phyloP scores from a whole-genome alignment of 2,797 vertebrate genomes.

The Tapera naevia region DNA sequence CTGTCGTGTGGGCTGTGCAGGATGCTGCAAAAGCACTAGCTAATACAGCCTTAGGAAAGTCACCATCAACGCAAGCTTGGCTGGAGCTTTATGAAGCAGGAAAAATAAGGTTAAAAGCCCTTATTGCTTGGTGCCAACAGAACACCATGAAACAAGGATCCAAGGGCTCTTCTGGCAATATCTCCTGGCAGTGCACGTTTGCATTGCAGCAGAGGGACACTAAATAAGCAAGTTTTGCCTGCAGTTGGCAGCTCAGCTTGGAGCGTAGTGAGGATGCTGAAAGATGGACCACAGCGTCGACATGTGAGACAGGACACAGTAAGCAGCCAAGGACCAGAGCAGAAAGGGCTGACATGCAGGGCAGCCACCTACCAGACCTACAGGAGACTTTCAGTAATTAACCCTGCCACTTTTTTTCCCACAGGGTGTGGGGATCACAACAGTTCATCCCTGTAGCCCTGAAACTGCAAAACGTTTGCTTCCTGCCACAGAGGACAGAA shows the following conservation, averaged over 20 bases:
- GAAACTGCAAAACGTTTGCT: neutral
- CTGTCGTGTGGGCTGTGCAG: neutral
- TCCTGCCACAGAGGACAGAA: neutral
- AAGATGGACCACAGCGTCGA: neutral
- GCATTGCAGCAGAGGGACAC: neutral
- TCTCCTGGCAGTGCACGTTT: neutral
- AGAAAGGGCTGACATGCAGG: neutral
- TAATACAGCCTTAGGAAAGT: neutral
- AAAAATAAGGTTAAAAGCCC: neutral
- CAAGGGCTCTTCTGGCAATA: neutral
- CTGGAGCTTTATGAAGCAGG: neutral
- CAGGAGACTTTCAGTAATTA: neutral
- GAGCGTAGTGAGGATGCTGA: neutral
- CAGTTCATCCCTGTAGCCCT: neutral
- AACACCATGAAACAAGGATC: neutral
- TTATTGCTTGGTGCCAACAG: neutral
- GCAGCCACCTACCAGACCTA: neutral
- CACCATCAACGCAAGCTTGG: neutral
- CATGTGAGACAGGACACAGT: neutral
- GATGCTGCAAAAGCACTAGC: neutral
- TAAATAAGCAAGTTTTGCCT: neutral
- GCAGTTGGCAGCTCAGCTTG: neutral
- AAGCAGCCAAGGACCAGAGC: neutral
- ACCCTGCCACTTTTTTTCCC: neutral
- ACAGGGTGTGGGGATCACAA: neutral